These are phyloP conservation scores for Chiloscyllium punctatum DNA, from an alignment of 2,797 vertebrate species.

Conservation along the genomic window DNA sequence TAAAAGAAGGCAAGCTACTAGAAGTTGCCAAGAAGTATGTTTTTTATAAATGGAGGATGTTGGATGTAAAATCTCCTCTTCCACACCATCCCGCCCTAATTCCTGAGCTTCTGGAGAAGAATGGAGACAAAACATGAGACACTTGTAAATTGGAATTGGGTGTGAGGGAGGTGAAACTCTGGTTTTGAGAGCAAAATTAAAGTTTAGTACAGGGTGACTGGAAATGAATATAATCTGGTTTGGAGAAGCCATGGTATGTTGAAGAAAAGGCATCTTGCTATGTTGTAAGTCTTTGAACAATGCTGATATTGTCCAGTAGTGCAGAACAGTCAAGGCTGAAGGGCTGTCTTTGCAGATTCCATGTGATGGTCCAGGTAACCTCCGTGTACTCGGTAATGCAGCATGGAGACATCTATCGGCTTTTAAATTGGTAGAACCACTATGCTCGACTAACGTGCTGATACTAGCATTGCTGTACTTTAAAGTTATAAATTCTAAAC, in stretches of 20 bases:
- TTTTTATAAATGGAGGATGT: neutral
- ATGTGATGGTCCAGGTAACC: neutral
- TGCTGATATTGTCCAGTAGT: neutral
- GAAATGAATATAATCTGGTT: neutral
- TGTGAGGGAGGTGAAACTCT: neutral
- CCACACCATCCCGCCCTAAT: too few species aligned
- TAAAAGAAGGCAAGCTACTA: neutral
- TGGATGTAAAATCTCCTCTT: too few species aligned
- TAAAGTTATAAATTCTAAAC: neutral
- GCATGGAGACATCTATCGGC: neutral
- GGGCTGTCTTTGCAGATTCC: neutral
- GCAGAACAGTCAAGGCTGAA: neutral
- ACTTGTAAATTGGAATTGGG: neutral
- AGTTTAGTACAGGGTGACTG: neutral
- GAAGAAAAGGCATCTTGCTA: neutral
- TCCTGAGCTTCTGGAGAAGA: neutral
- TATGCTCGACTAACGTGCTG: neutral
- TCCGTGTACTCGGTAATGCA: neutral
- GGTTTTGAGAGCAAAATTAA: neutral
- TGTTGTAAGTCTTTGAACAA: neutral
- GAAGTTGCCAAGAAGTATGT: neutral
- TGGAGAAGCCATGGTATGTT: neutral
- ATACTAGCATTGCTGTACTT: neutral
- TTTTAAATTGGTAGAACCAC: neutral
- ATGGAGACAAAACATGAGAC: neutral